Evolutionary conservation across 2,113 vertebrate genomes (phyloP), one percentile per base, ranked within the genome.

Genomic region (Psettodes erumei): DNA sequence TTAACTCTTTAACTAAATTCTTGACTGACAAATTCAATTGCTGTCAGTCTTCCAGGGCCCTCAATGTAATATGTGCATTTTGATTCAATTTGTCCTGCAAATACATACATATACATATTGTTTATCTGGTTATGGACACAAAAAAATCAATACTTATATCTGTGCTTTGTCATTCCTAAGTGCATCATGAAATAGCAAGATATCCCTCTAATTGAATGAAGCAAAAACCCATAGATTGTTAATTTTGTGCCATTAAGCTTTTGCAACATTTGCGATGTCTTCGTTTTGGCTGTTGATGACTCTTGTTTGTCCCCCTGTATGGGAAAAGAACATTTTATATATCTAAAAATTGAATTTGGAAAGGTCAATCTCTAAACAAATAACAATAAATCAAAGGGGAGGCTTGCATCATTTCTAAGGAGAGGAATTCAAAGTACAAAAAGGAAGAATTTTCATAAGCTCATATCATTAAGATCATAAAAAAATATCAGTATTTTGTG

Each of bases 31-130:
- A 97, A 98, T 99, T 95, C 96, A 98, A 99, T 99, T 96, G 95
- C 93, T 96, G 95, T 96, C 96, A 96, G 95, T 95, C 94, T 95
- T 91, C 89, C 87, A 89, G 94, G 95, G 90, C 93, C 93, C 92
- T 91, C 96, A 93, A 96, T 96, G 96, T 94, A 96, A 97, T 97
- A 96, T 96, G 95, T 98, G 96, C 86, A 95, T 97, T 95, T 95
- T 98, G 97, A 99, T 99, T 97, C 91, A 95, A 99, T 99, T 99
- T 97, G 79, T 91, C 77, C 89, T 81, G 94, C 94, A 97, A 96
- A 97, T 96, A 96, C 96, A 96, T 96, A 91, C 95, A 99, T 98
- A 98, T 99, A 98, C 97, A 98, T 98, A 98, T 97, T 95, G 95
- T 96, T 99, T 98, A 99, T 98, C 96, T 94, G 94, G 97, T 99